A percentile compares a stretch with the other conserved stretches of the same genome.
Conservation (phyloP, 2,888 invertebrate genomes). For the Lordiphosa andalusiaca region DNA sequence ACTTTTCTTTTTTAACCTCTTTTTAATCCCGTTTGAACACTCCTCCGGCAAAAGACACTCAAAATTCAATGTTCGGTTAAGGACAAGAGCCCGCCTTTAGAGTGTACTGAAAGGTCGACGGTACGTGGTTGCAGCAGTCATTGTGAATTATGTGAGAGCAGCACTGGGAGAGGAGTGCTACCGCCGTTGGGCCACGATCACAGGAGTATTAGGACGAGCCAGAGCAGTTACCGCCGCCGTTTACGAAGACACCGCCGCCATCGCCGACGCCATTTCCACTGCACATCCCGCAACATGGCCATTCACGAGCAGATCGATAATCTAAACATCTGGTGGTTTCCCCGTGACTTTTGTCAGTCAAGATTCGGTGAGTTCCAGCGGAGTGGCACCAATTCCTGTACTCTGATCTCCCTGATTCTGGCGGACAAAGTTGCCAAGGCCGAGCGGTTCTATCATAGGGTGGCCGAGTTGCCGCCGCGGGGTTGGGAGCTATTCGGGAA, state of each 20-base stretch:
- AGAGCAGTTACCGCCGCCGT: neutral
- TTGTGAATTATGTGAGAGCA: conserved; percentile 61
- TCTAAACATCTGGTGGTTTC: conserved; percentile 82
- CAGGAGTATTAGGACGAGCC: conserved; percentile 3
- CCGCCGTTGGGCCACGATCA: conserved; percentile 35
- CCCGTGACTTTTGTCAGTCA: conserved; percentile 83
- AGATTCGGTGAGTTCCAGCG: conserved; percentile 81
- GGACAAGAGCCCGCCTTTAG: conserved; percentile 17
- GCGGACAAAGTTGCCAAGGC: conserved; percentile 80
- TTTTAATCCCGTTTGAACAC: conserved; percentile 34
- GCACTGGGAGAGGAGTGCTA: conserved; percentile 34
- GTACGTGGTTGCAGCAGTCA: conserved; percentile 2
- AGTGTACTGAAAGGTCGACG: conserved; percentile 30
- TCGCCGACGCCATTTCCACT: neutral
- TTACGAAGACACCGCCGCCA: conserved; percentile 13
- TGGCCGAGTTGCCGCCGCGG: conserved; percentile 63
- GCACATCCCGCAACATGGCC: conserved; percentile 55
- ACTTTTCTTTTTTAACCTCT: conserved; percentile 15
- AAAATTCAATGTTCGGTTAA: conserved; percentile 66
- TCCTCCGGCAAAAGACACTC: conserved; percentile 54
- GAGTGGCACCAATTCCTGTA: conserved; percentile 84
- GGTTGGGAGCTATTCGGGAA: conserved; percentile 81
- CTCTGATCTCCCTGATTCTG: conserved; percentile 83
- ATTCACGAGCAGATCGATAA: conserved; percentile 70
- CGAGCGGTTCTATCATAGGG: conserved; percentile 52